phyloP scores from a whole-genome alignment of 2,113 vertebrate species.

The Vulpes ferrilata region DNA sequence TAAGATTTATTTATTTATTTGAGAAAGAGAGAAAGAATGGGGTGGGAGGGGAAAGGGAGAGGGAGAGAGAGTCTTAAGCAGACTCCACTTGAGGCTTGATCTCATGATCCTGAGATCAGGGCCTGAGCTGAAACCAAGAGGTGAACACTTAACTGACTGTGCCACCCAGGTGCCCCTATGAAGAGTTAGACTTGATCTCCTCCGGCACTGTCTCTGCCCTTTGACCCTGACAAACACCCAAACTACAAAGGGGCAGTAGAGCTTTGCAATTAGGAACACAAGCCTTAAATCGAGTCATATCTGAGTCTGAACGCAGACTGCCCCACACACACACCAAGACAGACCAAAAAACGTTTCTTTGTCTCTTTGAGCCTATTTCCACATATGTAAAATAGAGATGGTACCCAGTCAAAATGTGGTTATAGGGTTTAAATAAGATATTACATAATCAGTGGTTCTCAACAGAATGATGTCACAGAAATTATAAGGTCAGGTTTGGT shows the following conservation, averaged over 20 bases:
- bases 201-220: neutral
- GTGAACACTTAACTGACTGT: neutral
- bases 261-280: neutral
- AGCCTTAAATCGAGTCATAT: neutral
- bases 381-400: neutral
- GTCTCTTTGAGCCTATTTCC: neutral
- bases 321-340: neutral
- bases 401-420: neutral
- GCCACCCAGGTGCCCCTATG: neutral
- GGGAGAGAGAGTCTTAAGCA: neutral
- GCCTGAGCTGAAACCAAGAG: neutral
- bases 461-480: neutral
- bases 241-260: neutral
- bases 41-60: neutral
- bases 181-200: neutral
- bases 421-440: neutral
- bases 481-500: neutral
- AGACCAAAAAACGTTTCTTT: neutral
- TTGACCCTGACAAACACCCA: neutral
- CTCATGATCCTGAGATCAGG: neutral
- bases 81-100: neutral
- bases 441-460: neutral
- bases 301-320: neutral
- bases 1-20: neutral
- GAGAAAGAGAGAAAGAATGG: neutral